Evolutionary conservation across 2,797 vertebrate species (phyloP), one percentile per base, ranked within the genome.

Genomic region (Lateolabrax maculatus): DNA sequence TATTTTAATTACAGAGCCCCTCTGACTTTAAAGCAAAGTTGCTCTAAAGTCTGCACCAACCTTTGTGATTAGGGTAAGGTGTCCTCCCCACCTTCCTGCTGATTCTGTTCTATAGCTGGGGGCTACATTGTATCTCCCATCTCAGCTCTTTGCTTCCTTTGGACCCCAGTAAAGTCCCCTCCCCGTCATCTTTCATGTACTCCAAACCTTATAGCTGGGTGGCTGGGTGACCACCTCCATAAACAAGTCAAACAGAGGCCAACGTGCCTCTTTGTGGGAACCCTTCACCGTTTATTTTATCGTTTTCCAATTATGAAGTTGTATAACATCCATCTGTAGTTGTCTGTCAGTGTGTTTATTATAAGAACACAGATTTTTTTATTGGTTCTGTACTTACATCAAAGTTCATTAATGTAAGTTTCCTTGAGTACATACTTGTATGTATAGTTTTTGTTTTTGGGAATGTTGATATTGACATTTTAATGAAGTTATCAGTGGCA

Each of bases 1-100:
- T 71, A 25, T 77, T 87, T 81, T 87, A 89, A 93, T 92, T 81
- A 93, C 62, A 92, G 86, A 87, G 77, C 46, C 62, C 9, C 53
- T 49, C 49, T 69, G 36, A 21, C 53, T 83, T 85, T 82, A 87
- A 84, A 78, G 83, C 61, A 43, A 63, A 84, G 80, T 64, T 80
- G 53, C 77, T 87, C 67, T 83, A 64, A 87, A 88, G 82, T 43
- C 69, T 79, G 69, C 41, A 21, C 65, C 31, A 58, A 63, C 86
- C 89, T 80, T 80, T 90, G 90, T 91, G 83, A 91, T 91, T 71
- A 89, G 69, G 61, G 19, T 56, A 7, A 77, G 61, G 31, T 51
- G 19, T 41, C 27, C n/a, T 60, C 27, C 12, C 34, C 34, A 52
- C 49, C 53, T 49, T 39, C 71, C 62, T 48, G 27, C 63, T 66